Evolutionary conservation across 2,888 invertebrate genomes (phyloP).

Genomic region (Hirtodrosophila histrioides): DNA sequence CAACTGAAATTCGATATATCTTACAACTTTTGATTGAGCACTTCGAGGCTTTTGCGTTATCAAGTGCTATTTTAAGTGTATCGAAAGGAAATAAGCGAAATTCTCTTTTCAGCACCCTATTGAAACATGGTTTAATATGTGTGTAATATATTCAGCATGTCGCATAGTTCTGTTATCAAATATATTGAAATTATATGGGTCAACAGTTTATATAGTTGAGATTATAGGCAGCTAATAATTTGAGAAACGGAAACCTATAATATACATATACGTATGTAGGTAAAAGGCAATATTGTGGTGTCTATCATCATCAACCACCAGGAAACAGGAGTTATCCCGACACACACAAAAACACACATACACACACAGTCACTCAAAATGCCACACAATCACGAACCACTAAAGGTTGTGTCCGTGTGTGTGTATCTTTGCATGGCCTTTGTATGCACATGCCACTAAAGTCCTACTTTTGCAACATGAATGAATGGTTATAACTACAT

Average conservation of each 20-base stretch:
- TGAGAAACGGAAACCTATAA: background rate
- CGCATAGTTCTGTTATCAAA: no score
- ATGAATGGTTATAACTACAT: conserved; percentile 69
- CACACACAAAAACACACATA: conserved; percentile 18
- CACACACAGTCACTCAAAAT: conserved; percentile 2
- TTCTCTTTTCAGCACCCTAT: no score
- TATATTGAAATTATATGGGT: no score
- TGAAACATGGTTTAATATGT: no score
- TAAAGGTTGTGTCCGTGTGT: conserved; percentile 10
- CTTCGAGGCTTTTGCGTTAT: no score
- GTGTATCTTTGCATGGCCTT: conserved; percentile 25
- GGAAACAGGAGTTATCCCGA: conserved; percentile 26
- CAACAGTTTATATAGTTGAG: no score
- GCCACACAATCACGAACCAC: background rate
- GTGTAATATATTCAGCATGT: no score
- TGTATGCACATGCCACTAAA: conserved; percentile 46
- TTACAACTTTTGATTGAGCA: no score
- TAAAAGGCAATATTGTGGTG: conserved; percentile 24
- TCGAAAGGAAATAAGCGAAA: no score
- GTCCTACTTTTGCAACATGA: conserved; percentile 68
- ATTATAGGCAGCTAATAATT: conserved; percentile 1
- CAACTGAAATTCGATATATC: no score
- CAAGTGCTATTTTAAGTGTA: no score
- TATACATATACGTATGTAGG: background rate
- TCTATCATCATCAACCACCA: conserved; percentile 27